Conservation (phyloP, 1,140 invertebrate genomes). For the Pachypeltis micranthus region DNA sequence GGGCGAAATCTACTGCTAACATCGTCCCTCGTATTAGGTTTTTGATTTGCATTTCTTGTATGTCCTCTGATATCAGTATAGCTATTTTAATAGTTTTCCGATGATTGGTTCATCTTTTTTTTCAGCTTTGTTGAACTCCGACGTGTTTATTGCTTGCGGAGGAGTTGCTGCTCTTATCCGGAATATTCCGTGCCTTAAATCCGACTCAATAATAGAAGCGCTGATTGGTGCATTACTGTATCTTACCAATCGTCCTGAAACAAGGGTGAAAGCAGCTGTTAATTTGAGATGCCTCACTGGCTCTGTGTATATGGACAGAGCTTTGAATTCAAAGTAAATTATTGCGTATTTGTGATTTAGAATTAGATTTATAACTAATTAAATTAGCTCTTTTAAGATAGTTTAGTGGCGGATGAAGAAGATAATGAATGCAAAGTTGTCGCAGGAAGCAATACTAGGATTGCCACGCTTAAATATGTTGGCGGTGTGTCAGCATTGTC, state of each 20-base stretch:
- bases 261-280: slow-evolving; percentile 55
- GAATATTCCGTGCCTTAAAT: slow-evolving; percentile 59
- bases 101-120: slow-evolving; percentile 23
- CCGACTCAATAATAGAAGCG: slow-evolving; percentile 48
- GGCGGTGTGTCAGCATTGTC: too few relatives aligned
- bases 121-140: slow-evolving; percentile 68
- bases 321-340: slow-evolving; percentile 46
- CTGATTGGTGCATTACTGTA: slow-evolving; percentile 75
- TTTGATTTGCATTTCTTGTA: too few relatives aligned
- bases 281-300: slow-evolving; percentile 74
- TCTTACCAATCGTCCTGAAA: slow-evolving; percentile 75
- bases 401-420: too few relatives aligned
- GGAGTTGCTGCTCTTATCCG: slow-evolving; percentile 70
- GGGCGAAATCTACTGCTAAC: too few relatives aligned
- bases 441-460: too few relatives aligned
- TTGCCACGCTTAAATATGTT: too few relatives aligned
- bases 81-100: too few relatives aligned
- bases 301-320: slow-evolving; percentile 67
- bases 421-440: too few relatives aligned
- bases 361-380: too few relatives aligned
- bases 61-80: too few relatives aligned
- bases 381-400: too few relatives aligned
- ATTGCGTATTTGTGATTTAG: neutral
- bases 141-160: slow-evolving; percentile 64
- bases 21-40: too few relatives aligned